phyloP scores from a whole-genome alignment of 2,797 vertebrate genomes.

The Periophthalmus magnuspinnatus region DNA sequence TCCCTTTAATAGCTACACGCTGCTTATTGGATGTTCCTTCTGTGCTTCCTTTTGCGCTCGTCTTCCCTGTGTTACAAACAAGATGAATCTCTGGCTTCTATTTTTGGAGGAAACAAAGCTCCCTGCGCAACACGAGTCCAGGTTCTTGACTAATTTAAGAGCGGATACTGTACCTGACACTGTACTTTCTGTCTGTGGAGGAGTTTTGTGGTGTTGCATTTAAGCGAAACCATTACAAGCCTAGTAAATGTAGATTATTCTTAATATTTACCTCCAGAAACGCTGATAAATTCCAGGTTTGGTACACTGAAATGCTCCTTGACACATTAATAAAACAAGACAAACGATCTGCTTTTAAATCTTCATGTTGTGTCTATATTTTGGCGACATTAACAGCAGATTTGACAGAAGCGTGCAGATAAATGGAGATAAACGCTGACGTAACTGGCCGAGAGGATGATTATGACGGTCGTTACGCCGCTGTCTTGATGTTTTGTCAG shows the following conservation, averaged over 20 bases:
- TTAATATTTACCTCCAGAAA: background rate
- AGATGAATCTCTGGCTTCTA: slow-evolving; percentile 7
- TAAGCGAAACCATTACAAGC: background rate
- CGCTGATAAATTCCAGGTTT: background rate
- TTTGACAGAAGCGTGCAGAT: background rate
- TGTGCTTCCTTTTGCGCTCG: background rate
- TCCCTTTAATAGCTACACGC: slow-evolving; percentile 1
- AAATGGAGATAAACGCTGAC: slow-evolving; percentile 5
- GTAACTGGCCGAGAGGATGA: slow-evolving; percentile 1
- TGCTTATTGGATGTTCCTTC: background rate
- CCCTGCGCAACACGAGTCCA: background rate
- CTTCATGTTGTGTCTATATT: background rate
- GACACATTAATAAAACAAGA: too few relatives aligned
- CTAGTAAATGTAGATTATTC: too few relatives aligned
- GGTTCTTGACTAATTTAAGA: background rate
- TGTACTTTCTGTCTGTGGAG: background rate
- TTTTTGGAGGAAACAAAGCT: slow-evolving; percentile 1
- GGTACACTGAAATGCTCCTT: too few relatives aligned
- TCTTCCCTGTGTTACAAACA: slow-evolving; percentile 5
- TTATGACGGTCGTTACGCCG: slow-evolving; percentile 10
- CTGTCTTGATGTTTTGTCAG: slow-evolving; percentile 1
- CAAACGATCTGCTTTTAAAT: background rate
- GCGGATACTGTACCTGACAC: too few relatives aligned
- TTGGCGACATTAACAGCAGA: slow-evolving; percentile 6
- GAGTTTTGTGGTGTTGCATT: background rate